Evolutionary conservation across 2,797 vertebrate species (phyloP).

Genomic region (Clarias platycephalus): DNA sequence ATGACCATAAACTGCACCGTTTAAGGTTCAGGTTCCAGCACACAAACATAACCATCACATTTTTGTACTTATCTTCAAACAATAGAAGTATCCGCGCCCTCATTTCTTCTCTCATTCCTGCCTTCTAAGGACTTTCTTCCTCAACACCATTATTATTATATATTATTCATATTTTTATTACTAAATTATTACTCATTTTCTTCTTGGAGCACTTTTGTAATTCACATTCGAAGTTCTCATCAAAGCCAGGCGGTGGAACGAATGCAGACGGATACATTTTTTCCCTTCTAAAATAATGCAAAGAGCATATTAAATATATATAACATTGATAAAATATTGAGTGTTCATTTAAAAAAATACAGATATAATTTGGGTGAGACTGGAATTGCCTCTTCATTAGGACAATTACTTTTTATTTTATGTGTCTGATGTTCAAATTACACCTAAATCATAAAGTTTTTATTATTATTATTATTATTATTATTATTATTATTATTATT

Average conservation of each 20-base stretch:
- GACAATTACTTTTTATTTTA: constrained; percentile 56
- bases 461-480: neutral
- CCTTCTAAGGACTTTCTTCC: constrained; percentile 74
- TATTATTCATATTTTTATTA: constrained; percentile 78
- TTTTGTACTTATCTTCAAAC: neutral
- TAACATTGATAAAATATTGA: constrained; percentile 81
- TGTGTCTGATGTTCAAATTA: constrained; percentile 32
- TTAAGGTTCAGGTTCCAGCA: neutral
- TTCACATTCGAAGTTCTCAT: constrained; percentile 82
- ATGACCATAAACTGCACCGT: constrained; percentile 10
- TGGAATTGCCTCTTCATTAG: constrained; percentile 70
- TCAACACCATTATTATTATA: constrained; percentile 79
- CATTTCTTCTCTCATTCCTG: constrained; percentile 33
- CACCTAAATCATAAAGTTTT: neutral
- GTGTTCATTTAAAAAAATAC: constrained; percentile 73
- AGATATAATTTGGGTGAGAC: constrained; percentile 69
- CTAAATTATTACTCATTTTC: constrained; percentile 84
- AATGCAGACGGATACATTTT: constrained; percentile 81
- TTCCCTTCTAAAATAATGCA: constrained; percentile 72
- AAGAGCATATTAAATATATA: constrained; percentile 80
- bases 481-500: neutral
- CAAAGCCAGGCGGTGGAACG: constrained; percentile 72
- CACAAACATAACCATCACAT: neutral
- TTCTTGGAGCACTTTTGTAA: constrained; percentile 77
- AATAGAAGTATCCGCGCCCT: constrained; percentile 4